phyloP scores from a whole-genome alignment of 2,797 vertebrate species.

The Nannoperca australis region DNA sequence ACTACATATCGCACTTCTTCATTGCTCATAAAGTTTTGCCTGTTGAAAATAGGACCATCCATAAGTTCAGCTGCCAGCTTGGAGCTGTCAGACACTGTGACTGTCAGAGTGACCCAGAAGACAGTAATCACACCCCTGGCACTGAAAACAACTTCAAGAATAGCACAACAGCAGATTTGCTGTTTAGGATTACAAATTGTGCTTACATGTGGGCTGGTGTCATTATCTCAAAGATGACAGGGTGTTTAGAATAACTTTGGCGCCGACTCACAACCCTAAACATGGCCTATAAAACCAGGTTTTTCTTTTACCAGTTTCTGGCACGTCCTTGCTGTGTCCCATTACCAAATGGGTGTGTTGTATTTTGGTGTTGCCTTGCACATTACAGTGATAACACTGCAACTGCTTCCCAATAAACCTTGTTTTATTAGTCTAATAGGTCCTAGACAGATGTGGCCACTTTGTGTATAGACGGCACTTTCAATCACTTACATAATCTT shows the following conservation, averaged over 20 bases:
- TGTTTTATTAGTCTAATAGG: not conserved
- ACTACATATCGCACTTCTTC: not conserved
- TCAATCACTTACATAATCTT: not conserved
- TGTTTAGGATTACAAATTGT: constrained; percentile 2
- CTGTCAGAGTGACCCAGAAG: not conserved
- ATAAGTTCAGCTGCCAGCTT: not conserved
- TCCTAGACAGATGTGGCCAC: not conserved
- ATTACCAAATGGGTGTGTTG: constrained; percentile 3
- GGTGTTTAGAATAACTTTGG: not conserved
- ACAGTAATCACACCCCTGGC: constrained; percentile 16
- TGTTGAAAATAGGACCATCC: not conserved
- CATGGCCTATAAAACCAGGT: not conserved
- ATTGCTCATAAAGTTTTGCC: not conserved
- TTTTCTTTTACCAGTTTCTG: not conserved
- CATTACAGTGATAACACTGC: not conserved
- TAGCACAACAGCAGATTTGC: constrained; percentile 1
- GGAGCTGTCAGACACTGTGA: not conserved
- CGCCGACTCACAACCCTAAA: not conserved
- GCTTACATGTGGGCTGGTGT: not conserved
- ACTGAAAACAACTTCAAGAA: constrained; percentile 11
- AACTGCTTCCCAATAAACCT: not conserved
- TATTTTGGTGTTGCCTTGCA: not conserved
- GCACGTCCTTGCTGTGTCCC: not conserved
- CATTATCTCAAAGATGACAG: constrained; percentile 6
- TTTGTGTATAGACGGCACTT: not conserved